Evolutionary conservation across 2,797 vertebrate genomes (phyloP), one percentile per base, ranked within the genome.

Genomic region (Sphenodon punctatus): DNA sequence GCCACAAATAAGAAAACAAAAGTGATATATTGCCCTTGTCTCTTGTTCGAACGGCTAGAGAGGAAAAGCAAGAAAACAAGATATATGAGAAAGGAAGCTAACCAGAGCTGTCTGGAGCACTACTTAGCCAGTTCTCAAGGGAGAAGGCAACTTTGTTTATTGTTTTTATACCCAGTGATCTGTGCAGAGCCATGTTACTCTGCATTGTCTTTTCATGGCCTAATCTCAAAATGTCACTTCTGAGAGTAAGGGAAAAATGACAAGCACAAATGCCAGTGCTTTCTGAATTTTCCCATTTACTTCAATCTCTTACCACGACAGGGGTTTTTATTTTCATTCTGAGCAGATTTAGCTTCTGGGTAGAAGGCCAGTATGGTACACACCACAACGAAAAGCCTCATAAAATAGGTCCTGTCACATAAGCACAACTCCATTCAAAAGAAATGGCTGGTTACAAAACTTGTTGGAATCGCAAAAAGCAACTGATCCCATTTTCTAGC

Each of bases 341-440:
- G 1, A 82, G 43, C 58, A 82, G 58, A 69, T 82, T 82, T 75
- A 87, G 34, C 78, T 85, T 82, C 60, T 84, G 51, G 16, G 72
- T 85, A 65, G 69, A 85, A 78, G 23, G 73, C 87, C 77, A 82
- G 51, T 36, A 82, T 48, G 75, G 46, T 66, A 79, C 12, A 80
- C 53, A 82, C 83, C 41, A 55, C 67, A 82, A 80, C 67, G 75
- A 88, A 68, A 13, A 76, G 72, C 77, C 23, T 78, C 63, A 83
- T 45, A 59, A 84, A 85, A 80, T 63, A 88, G 63, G 80, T 75
- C 51, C 6, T 87, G 63, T 83, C 82, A 94, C 86, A 91, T 56
- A 87, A 65, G 38, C 49, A 64, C 10, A 22, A 53, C 23, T 82
- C 70, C 75, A 67, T 81, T 76, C 49, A 80, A 78, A n/a, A 86